A percentile compares a stretch with the other conserved stretches of the same genome.
These are phyloP conservation scores for Ciconia stormi DNA, from an alignment of 2,113 vertebrate genomes.

Conservation along the genomic window DNA sequence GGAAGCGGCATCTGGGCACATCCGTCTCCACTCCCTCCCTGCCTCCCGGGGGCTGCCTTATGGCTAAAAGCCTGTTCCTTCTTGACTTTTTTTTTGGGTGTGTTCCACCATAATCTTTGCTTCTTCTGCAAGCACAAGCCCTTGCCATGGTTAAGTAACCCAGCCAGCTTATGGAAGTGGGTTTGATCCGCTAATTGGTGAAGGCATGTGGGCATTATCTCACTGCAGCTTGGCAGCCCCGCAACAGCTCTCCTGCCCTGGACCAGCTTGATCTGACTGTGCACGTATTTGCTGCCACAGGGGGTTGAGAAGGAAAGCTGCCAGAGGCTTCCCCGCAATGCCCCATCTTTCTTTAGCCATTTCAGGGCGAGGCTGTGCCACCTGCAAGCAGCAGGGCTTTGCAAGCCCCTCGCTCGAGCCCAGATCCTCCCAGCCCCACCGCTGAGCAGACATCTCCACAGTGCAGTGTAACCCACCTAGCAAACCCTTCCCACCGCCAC, in stretches of 20 bases:
- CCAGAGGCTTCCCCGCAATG: background rate
- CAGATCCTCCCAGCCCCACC: background rate
- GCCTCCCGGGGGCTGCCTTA: fast-evolving
- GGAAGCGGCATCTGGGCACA: background rate
- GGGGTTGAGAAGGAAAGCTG: background rate
- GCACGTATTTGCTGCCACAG: background rate
- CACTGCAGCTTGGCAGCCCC: background rate
- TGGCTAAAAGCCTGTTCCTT: background rate
- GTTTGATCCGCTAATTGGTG: background rate
- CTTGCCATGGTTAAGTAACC: background rate
- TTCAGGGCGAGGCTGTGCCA: background rate
- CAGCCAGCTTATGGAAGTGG: background rate
- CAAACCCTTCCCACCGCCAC: background rate
- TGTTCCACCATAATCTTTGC: background rate
- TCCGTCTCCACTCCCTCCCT: background rate
- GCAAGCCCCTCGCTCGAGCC: background rate
- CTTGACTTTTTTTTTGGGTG: background rate
- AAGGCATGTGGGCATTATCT: fast-evolving
- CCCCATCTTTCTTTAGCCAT: background rate
- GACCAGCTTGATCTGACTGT: fast-evolving
- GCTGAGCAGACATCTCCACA: background rate
- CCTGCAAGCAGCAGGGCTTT: background rate
- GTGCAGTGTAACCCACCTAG: fast-evolving
- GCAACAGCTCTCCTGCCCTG: background rate
- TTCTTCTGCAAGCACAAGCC: background rate